Base-by-base conservation (phyloP, 2,888 invertebrate species). In the Pseudococcus jackbeardsleyi region DNA sequence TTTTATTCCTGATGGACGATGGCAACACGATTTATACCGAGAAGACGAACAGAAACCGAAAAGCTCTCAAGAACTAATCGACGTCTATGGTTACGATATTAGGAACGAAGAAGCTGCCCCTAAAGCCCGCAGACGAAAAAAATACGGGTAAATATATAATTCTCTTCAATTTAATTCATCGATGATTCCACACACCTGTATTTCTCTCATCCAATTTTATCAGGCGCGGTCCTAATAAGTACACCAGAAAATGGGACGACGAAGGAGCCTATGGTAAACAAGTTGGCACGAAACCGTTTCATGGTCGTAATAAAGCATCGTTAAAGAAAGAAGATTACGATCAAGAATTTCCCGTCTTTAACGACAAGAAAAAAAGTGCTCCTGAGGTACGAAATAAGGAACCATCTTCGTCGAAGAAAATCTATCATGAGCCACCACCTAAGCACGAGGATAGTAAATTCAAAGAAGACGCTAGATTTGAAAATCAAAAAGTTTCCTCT, bases 61-160 rank as follows among this genome's bases (percentile, higher is more conserved):
- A 92, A 94, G 95, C 54, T 94, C 95, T 54, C 94, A 96, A 50
- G 98, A 98, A 92, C 91, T 98, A 87, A 94, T 97, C 17, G 93
- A 95, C 0, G 94, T 95, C 87, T 98, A 98, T 91, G 98, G 98
- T 0, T 99, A 98, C 92, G 98, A 99, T 91, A 99, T 99, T 89
- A 93, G 98, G 85, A 96, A 96, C 90, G 98, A 98, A 91, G 97
- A 97, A 91, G 96, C 96, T 0, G 96, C 98, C 1, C 98, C 98
- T 0, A 94, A 96, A 90, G 96, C 97, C 0, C 93, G 97, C 87
- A 94, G 97, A 90, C 94, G 97, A 90, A 93, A 97, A 90, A 93
- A 96, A 92, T 98, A 97, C 91, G 97, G 97, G 96, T 96, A 92
- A 93, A 91, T 91, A 2, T 59, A 46, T 0, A 4, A 33, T 39